Evolutionary conservation across 2,113 vertebrate genomes (phyloP).

Genomic region (Dromaius novaehollandiae): DNA sequence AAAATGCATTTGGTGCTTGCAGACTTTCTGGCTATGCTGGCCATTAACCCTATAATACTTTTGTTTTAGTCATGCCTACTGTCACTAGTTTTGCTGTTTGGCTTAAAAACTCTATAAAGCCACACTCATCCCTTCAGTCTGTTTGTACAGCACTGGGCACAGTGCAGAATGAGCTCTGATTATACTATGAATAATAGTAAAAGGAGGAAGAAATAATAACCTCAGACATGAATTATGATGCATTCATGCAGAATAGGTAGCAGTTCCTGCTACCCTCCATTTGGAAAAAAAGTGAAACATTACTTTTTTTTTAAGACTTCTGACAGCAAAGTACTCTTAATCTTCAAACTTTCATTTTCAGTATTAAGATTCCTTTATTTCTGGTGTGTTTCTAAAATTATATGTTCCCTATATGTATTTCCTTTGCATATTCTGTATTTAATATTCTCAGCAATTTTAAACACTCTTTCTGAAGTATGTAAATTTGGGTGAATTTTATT

Average conservation of each 20-base stretch:
- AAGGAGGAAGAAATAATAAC: neutral
- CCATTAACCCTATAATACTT: rapidly evolving
- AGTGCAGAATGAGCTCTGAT: neutral
- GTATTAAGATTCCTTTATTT: neutral
- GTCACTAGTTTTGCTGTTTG: neutral
- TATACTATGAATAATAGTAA: neutral
- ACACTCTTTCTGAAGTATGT: neutral
- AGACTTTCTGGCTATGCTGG: neutral
- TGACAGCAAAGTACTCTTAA: neutral
- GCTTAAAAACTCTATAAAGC: neutral
- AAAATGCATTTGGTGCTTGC: neutral
- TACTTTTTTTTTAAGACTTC: neutral
- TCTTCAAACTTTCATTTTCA: neutral
- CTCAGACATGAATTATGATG: neutral
- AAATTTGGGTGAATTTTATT: neutral
- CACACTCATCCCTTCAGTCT: neutral
- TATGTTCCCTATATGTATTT: neutral
- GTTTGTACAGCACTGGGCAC: neutral
- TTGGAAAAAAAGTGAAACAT: neutral
- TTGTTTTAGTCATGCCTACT: neutral
- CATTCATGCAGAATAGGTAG: neutral
- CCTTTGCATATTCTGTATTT: neutral
- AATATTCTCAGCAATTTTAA: neutral
- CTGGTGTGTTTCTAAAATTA: neutral
- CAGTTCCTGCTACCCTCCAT: neutral